phyloP scores from a whole-genome alignment of 2,113 vertebrate genomes.

The Arothron firmamentum region DNA sequence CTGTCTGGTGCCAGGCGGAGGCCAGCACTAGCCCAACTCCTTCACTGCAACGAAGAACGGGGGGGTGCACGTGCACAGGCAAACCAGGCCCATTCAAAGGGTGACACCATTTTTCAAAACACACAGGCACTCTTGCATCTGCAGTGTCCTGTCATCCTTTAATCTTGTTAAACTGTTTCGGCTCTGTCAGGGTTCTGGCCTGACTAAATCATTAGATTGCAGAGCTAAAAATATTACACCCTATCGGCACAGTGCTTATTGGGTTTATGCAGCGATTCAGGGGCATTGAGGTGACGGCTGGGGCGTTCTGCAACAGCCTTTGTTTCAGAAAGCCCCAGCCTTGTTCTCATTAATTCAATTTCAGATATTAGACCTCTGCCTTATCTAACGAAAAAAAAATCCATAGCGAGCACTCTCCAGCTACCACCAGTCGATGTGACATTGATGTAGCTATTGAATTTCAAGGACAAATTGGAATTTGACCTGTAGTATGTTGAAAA shows the following conservation, averaged over 20 bases:
- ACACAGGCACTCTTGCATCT: constrained; percentile 23
- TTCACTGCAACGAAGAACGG: constrained; percentile 17
- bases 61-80: constrained; percentile 5
- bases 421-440: neutral
- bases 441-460: neutral
- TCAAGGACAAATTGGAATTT: neutral
- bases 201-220: constrained; percentile 49
- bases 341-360: constrained; percentile 21
- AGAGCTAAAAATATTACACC: constrained; percentile 55
- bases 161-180: constrained; percentile 71
- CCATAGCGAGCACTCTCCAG: neutral
- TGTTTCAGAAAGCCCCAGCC: neutral
- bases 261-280: constrained; percentile 21
- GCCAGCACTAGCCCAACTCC: constrained; percentile 66
- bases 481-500: neutral
- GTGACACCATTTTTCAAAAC: constrained; percentile 66
- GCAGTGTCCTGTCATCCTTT: constrained; percentile 62
- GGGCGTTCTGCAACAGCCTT: constrained; percentile 14
- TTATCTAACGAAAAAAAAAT: neutral
- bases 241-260: constrained; percentile 33
- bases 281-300: constrained; percentile 46
- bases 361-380: constrained; percentile 7
- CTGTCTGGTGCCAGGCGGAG: constrained; percentile 71
- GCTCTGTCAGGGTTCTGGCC: constrained; percentile 60
- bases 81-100: constrained; percentile 25